Evolutionary conservation across 37 sponge, comb jelly and placozoan species (phyloP), one percentile per base, ranked within the genome.

Genomic region (Mnemiopsis leidyi): DNA sequence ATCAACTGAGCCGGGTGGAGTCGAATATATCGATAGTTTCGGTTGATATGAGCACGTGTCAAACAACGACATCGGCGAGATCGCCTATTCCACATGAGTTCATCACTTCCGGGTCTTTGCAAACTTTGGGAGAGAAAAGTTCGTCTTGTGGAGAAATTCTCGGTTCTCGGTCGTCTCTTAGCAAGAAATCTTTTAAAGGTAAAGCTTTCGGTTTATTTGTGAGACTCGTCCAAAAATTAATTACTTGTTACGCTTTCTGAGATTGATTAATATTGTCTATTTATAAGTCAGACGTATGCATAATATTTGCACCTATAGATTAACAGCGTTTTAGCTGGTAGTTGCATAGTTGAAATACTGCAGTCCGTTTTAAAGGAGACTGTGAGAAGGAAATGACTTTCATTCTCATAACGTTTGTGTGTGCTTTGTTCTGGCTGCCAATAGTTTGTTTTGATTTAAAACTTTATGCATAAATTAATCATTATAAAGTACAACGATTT

Each of bases 131-230:
- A 48, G 61, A 13, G 61, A 48, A 48, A 13, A 48, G 61, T 48
- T 48, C 61, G 9, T 48, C 61, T 18, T 48, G 9, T 48, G 61
- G 61, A 13, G 61, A 48, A 48, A 48, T 48, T 48, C 75, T 71
- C 21, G 75, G 75, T 71, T 71, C 75, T 71, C 75, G 75, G 2
- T 71, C 75, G 2, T 71, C 26, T 28, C 26, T 71, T n/a, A 71
- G 20, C 75, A 71, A 71, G 20, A n/a, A 5, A 28, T 71, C 30
- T 5, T 23, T n/a, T 18, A 5, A 18, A 71, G 75, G 75, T 71
- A 71, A 71, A 28, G 7, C 5, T 24, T 71, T 71, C 61, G 5
- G 13, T 18, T 48, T 48, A 48, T 48, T 48, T 48, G 61, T 48
- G 13, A 48, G 61, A 18, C 61, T 48, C 13, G 61, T 48, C n/a